These are phyloP conservation scores for Lampris megalopsis DNA, from an alignment of 2,113 vertebrate species.

Conservation along the genomic window DNA sequence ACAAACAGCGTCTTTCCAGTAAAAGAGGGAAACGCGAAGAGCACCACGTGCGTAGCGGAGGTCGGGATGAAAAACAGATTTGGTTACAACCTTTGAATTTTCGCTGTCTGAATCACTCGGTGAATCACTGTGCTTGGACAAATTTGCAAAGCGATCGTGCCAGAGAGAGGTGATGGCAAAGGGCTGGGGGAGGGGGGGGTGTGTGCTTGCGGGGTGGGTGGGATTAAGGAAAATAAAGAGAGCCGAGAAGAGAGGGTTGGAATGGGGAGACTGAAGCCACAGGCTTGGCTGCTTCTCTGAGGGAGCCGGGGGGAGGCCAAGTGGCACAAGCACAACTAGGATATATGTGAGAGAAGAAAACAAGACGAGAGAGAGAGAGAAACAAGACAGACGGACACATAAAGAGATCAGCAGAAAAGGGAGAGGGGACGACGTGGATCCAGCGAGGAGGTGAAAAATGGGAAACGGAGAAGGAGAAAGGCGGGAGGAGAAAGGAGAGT, in stretches of 20 bases:
- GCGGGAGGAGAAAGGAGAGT: constrained; percentile 27
- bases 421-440: constrained; percentile 54
- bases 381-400: constrained; percentile 33
- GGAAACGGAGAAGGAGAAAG: constrained; percentile 34
- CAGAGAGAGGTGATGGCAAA: not conserved
- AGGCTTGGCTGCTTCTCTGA: not conserved
- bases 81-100: constrained; percentile 66
- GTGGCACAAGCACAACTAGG: constrained; percentile 30
- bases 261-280: not conserved
- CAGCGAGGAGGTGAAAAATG: constrained; percentile 47
- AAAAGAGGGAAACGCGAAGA: constrained; percentile 51
- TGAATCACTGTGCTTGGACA: constrained; percentile 53
- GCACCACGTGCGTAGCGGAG: constrained; percentile 59
- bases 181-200: not conserved
- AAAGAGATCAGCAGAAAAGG: constrained; percentile 22
- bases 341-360: too few relatives aligned
- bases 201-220: not conserved
- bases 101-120: constrained; percentile 61
- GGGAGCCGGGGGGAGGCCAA: constrained; percentile 14
- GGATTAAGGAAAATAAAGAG: not conserved
- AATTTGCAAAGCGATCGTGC: constrained; percentile 22
- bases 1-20: constrained; percentile 62
- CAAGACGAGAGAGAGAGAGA: constrained; percentile 2
- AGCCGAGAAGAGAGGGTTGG: constrained; percentile 6
- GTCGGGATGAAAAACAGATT: constrained; percentile 64